Evolutionary conservation across 2,888 invertebrate genomes (phyloP), one percentile per base, ranked within the genome.

Genomic region (Latrodectus elegans): DNA sequence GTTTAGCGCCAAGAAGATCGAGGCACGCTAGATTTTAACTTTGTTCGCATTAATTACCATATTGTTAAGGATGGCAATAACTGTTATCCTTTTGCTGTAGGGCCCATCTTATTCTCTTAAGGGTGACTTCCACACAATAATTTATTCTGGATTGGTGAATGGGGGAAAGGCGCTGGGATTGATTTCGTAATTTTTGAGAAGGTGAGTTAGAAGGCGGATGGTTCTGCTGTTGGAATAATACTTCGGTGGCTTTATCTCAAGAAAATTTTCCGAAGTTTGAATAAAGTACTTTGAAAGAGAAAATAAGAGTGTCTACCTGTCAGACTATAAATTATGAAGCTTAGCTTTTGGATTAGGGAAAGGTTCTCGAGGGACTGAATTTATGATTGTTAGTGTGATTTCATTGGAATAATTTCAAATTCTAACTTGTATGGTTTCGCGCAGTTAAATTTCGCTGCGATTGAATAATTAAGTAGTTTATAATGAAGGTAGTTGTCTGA

Each of bases 41-140:
- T 78, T 65, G 77, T 78, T 73, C 72, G 77, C 77, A 84, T 84
- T 84, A 84, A 84, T 84, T 84, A 84, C 53, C 84, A 84, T 78
- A 67, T 78, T 72, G 77, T 78, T 38, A 60, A 67, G 64, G 71
- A 77, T 55, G 72, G 84, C 72, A 84, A 73, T 84, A 78, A 74
- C 70, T 77, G 72, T 78, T 84, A 72, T 83, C 77, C 83, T 72
- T 84, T 83, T 83, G 51, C 67, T 12, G 65, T 8, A 12, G 60
- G 60, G 60, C 14, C n/a, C 12, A 60, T n/a, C 51, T 55, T 70
- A 51, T 72, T 65, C 73, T 12, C 75, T 60, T 60, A 12, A 60
- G 60, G 53, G 55, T 82, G 70, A 82, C 82, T 81, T 82, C 68
- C 75, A 4, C 53, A 55, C 74, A 75, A 75, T 82, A 70, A 82